Evolutionary conservation across 53 echinoderm and acorn worm genomes (phyloP), one percentile per base, ranked within the genome.

Genomic region (Hippasteria phrygiana): DNA sequence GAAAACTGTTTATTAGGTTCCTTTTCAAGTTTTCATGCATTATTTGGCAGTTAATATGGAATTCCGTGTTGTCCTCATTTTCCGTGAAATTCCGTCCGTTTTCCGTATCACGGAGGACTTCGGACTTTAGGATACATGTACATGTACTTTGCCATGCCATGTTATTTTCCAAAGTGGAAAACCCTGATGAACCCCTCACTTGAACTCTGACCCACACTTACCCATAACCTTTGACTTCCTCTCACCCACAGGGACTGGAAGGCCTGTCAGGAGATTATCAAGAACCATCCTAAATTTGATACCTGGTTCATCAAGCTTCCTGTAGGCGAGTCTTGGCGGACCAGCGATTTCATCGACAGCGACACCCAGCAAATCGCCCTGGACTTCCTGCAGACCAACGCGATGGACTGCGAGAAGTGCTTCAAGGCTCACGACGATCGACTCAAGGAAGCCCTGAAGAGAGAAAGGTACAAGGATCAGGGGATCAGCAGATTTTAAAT

Each of bases 361-460:
- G 73, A 71, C 24, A 92, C 93, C n/a, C 35, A 36, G 24, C 90
- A 62, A 85, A 97, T 97, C 37, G 95, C 97, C 0, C 88, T 88
- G 55, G 93, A 93, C 86, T 74, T 97, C 51, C 92, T 97, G 16
- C 59, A 85, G 51, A 89, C 87, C 45, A 83, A 95, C 41, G 90
- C 90, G 20, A 28, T 35, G 35, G 88, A 92, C 72, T 93, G 92
- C 33, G 93, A 97, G 87, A 93, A 83, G 12, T 88, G 83, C 80
- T 97, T 97, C 91, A 54, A 73, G 34, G 74, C 80, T 26, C 97
- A 97, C 62, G 92, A 95, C 48, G 92, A 93, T n/a, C 77, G 88
- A 36, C 90, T 97, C 73, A 88, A 93, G 53, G 97, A 95, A 24
- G 91, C 91, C 9, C 90, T 90, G 78, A 93, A 92, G 87, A 97